phyloP scores from a whole-genome alignment of 2,113 vertebrate species.

The Semicossyphus pulcher region DNA sequence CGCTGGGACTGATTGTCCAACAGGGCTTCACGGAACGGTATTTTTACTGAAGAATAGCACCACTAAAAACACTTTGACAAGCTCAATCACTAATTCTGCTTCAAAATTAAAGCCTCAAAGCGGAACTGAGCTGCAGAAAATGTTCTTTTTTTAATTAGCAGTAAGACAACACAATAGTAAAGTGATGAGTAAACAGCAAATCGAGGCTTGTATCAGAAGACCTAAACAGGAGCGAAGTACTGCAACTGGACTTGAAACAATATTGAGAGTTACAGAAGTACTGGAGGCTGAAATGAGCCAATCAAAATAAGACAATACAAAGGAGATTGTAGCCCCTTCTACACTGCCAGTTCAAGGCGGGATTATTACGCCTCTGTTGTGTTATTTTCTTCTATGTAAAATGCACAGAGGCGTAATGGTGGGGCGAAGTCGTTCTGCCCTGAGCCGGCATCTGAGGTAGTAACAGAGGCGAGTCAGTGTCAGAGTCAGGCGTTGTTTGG shows the following conservation, averaged over 20 bases:
- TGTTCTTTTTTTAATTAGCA: background rate
- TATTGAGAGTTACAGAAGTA: background rate
- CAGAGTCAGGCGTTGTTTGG: too few relatives aligned
- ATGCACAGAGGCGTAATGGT: too few relatives aligned
- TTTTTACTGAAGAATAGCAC: background rate
- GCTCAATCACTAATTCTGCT: background rate
- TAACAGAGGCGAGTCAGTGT: too few relatives aligned
- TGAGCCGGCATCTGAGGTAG: too few relatives aligned
- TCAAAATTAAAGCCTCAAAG: background rate
- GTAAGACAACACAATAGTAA: background rate
- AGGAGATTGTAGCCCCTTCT: too few relatives aligned
- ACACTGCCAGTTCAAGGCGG: too few relatives aligned
- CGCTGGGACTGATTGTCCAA: background rate
- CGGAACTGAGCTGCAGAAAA: background rate
- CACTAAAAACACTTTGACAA: background rate
- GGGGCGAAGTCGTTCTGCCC: too few relatives aligned
- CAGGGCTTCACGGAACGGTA: background rate
- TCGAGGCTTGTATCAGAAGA: background rate
- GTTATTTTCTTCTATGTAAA: too few relatives aligned
- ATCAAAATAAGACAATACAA: too few relatives aligned
- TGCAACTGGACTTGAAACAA: background rate
- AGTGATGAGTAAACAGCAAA: background rate
- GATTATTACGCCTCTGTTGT: too few relatives aligned
- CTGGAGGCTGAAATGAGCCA: too few relatives aligned
- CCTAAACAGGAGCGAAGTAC: too few relatives aligned